Conservation (phyloP, 2,113 vertebrate genomes). For the Acrocephalus arundinaceus region DNA sequence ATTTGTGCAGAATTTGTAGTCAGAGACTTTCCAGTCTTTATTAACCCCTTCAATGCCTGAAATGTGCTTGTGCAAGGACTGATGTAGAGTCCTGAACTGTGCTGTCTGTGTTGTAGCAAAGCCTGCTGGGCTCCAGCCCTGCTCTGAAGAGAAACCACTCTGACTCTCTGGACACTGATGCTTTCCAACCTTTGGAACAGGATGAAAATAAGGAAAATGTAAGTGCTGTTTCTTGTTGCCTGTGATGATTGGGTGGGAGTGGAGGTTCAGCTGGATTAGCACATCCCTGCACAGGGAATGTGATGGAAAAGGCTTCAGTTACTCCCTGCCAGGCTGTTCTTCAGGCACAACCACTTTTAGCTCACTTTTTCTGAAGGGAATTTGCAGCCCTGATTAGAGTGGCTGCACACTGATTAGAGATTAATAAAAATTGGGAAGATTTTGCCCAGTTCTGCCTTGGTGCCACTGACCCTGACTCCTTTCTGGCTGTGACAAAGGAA, state of each 20-base stretch:
- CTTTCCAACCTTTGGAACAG: slow-evolving; percentile 71
- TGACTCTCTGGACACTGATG: slow-evolving; percentile 73
- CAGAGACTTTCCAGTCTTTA: background rate
- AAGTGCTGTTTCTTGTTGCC: background rate
- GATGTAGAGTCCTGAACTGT: background rate
- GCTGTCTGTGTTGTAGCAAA: slow-evolving; percentile 68
- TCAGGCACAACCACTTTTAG: no score
- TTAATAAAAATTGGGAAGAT: background rate
- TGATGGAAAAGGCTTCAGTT: background rate
- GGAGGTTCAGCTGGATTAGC: background rate
- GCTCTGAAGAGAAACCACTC: slow-evolving; percentile 79
- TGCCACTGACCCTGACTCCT: background rate
- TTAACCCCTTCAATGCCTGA: background rate
- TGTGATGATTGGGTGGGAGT: rapidly evolving
- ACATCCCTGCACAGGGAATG: background rate
- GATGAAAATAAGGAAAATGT: slow-evolving; percentile 90
- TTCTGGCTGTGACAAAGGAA: background rate
- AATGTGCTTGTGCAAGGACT: background rate
- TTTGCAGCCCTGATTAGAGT: background rate
- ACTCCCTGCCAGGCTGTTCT: background rate
- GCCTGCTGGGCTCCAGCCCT: slow-evolving; percentile 84
- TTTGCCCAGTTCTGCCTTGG: rapidly evolving
- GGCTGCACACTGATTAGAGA: background rate
- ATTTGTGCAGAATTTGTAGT: rapidly evolving
- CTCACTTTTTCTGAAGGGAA: background rate